Evolutionary conservation across 92 coral and sea anemone species (phyloP).

Genomic region (Heliopora coerulea): DNA sequence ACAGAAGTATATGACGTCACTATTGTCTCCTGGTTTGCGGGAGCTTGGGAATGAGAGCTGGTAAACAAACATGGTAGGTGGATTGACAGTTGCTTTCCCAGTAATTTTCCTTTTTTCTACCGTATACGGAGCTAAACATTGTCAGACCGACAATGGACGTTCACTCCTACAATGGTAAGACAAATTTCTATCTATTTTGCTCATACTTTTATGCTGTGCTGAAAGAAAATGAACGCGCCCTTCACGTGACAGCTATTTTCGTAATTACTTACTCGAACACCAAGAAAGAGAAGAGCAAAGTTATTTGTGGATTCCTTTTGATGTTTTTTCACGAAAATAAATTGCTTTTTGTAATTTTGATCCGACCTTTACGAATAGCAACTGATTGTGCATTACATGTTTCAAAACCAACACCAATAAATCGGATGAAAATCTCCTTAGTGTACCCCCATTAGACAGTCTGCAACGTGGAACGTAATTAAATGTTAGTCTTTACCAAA

Average conservation of each 20-base stretch:
- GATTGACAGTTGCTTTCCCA: not conserved
- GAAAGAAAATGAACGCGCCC: not conserved
- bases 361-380: too few relatives aligned
- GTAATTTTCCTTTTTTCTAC: not conserved
- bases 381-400: too few relatives aligned
- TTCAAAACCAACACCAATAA: too few relatives aligned
- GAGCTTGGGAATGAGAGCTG: not conserved
- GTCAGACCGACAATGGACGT: not conserved
- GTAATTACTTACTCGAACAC: not conserved
- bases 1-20: too few relatives aligned
- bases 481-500: too few relatives aligned
- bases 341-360: too few relatives aligned
- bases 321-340: too few relatives aligned
- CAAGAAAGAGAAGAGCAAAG: not conserved
- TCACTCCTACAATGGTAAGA: slow-evolving; percentile 17
- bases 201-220: not conserved
- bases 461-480: too few relatives aligned
- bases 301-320: too few relatives aligned
- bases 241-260: not conserved
- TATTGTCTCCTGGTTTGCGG: too few relatives aligned
- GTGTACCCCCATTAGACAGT: too few relatives aligned
- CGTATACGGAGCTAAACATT: not conserved
- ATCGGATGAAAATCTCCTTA: too few relatives aligned
- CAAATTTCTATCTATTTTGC: not conserved
- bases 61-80: slow-evolving; percentile 31